Evolutionary conservation across 2,888 invertebrate genomes (phyloP), one percentile per base, ranked within the genome.

Genomic region (Antitype chi): DNA sequence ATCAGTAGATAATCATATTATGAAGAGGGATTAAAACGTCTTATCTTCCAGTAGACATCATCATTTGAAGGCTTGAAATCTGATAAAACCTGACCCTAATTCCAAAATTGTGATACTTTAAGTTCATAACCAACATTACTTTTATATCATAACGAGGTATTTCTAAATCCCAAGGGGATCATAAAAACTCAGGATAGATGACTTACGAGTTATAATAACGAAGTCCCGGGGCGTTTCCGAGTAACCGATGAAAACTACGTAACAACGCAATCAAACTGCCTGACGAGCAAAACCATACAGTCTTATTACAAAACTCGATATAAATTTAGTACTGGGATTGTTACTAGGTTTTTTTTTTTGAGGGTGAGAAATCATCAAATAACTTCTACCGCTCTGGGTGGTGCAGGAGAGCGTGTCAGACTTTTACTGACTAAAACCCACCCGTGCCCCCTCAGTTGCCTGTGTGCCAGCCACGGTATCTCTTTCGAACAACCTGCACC

Each of bases 191-290:
- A 74, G 69, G 57, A 74, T 49, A 38, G 47, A 53, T 62, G 55
- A 71, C 60, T 85, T 84, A 84, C 73, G 75, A 81, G 63, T 74
- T 84, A 81, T 73, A 71, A 81, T 73, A 71, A 71, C 68, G 76
- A 80, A 75, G 62, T 70, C 75, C 55, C 66, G 57, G 69, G 72
- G 75, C 74, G 75, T 69, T 75, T n/a, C 53, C 70, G 38, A 28
- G 53, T 52, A 72, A 82, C 75, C 84, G 66, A 82, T 82, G 76
- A 70, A 83, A 84, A 84, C 55, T 28, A 68, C 64, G 75, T 72
- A 66, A 70, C 63, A 72, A 67, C 66, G 69, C 60, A 68, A 66
- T 69, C 57, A 72, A 57, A 81, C 20, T 52, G 49, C 25, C 43
- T 23, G 49, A 25, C 43, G 75, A 77, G 43, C 23, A 53, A 59